phyloP scores from a whole-genome alignment of 2,797 vertebrate genomes.

The Eospalax fontanierii region DNA sequence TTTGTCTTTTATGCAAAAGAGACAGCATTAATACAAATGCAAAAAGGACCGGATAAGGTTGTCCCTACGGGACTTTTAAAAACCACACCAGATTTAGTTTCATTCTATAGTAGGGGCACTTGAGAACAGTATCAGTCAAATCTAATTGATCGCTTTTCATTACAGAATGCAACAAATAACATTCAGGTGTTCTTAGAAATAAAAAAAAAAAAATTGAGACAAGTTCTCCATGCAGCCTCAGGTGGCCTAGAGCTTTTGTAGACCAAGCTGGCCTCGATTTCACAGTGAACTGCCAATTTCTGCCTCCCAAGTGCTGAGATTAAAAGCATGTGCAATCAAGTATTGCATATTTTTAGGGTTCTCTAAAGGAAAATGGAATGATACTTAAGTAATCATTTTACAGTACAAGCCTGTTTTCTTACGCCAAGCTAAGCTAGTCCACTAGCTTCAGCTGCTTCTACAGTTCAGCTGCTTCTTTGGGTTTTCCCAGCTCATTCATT shows the following conservation, averaged over 20 bases:
- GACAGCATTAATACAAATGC: not conserved
- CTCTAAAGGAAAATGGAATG: not conserved
- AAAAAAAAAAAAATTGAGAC: no score
- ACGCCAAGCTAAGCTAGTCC: not conserved
- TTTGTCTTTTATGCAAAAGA: constrained; percentile 56
- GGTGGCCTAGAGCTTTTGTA: no score
- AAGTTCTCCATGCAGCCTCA: no score
- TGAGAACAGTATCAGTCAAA: constrained; percentile 15
- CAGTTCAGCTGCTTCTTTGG: not conserved
- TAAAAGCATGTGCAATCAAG: no score
- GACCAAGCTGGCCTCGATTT: no score
- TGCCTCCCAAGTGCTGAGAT: no score
- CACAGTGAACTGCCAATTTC: no score
- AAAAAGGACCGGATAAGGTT: not conserved
- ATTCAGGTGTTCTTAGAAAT: not conserved
- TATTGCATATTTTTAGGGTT: not conserved
- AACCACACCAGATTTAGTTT: constrained; percentile 56
- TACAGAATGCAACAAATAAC: constrained; percentile 21
- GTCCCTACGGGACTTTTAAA: not conserved
- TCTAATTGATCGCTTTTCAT: not conserved
- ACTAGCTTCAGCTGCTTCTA: not conserved
- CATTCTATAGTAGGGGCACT: not conserved
- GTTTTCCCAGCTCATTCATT: not conserved
- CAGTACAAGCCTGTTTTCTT: not conserved
- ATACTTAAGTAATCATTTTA: not conserved